phyloP scores from a whole-genome alignment of 2,888 invertebrate genomes.

The Syrista parreyssii region DNA sequence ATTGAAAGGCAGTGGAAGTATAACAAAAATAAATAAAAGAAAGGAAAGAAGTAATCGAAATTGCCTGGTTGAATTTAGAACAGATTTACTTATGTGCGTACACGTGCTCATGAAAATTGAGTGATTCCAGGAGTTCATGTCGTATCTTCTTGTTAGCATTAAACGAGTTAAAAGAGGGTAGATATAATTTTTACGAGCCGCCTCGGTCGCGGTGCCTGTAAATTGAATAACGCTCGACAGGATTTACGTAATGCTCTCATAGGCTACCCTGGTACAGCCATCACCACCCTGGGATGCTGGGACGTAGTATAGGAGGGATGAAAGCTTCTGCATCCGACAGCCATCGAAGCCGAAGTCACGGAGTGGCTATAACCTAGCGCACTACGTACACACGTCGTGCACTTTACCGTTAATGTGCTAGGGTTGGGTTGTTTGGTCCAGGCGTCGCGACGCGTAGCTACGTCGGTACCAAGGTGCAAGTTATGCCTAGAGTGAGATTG shows the following conservation, averaged over 20 bases:
- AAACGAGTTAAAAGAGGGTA: background rate
- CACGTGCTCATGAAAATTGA: constrained; percentile 33
- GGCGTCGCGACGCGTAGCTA: constrained; percentile 5
- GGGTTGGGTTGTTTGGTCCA: constrained; percentile 10
- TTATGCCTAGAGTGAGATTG: constrained; percentile 31
- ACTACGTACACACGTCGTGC: constrained; percentile 34
- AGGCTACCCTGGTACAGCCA: background rate
- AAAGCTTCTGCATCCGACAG: constrained; percentile 19
- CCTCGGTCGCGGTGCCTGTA: constrained; percentile 17
- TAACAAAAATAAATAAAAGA: background rate
- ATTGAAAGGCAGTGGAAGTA: background rate
- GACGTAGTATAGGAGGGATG: constrained; percentile 13
- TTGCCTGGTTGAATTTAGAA: background rate
- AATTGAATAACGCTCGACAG: constrained; percentile 31
- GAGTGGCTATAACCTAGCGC: constrained; percentile 40
- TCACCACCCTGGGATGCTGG: constrained; percentile 14
- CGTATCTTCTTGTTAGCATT: background rate
- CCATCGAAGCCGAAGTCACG: constrained; percentile 46
- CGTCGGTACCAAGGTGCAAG: constrained; percentile 10
- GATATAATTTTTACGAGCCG: constrained; percentile 54
- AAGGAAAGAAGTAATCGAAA: background rate
- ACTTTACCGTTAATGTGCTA: constrained; percentile 33
- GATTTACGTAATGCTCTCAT: constrained; percentile 32
- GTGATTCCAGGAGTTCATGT: constrained; percentile 26
- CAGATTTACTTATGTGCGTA: background rate